Base-by-base conservation (phyloP, 2,888 invertebrate species). In the Drosophila birchii region DNA sequence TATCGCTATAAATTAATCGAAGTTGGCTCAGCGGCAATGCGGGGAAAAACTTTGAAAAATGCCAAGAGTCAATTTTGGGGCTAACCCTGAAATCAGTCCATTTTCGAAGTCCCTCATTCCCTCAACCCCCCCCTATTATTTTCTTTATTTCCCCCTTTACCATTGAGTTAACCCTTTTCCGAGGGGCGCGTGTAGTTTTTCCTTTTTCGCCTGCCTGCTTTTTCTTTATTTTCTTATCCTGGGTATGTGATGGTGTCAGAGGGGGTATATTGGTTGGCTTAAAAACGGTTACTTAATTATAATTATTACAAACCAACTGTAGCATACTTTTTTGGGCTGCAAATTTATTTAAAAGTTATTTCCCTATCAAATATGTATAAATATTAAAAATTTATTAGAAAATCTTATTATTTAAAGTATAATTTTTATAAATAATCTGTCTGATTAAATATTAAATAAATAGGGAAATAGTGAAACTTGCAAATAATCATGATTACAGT, bases 1-100 rank as follows among this genome's bases (percentile, higher is more conserved):
- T 81, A 77, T 66, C 75, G 80, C 82, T 70, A 88, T 83, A 86
- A 83, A 88, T 84, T 84, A 88, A 84, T 86, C 78, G 75, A 86
- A 80, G 56, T 75, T 76, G 86, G 62, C 68, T 39, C 36, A 18
- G 39, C 20, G 67, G 56, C 32, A 32, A 49, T 49, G 59, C 36
- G 43, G 43, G 20, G 41, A 58, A 57, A 76, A 78, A 76, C 70
- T 87, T 85, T 85, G 79, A 78, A 81, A 88, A 87, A 85, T 79
- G 78, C 79, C 73, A 75, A 86, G 79, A 82, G 87, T 84, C 87
- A 81, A 86, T 82, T 82, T 87, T 70, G 78, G 87, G 58, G 67
- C 36, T 49, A 63, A 43, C 49, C 47, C 64, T 14, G 39, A 61
- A 39, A 39, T 61, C 63, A n/a, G 38, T 39, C 47, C 60, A 57